Conservation (phyloP, 2,113 vertebrate genomes). For the Gymnocephalus cernua region DNA sequence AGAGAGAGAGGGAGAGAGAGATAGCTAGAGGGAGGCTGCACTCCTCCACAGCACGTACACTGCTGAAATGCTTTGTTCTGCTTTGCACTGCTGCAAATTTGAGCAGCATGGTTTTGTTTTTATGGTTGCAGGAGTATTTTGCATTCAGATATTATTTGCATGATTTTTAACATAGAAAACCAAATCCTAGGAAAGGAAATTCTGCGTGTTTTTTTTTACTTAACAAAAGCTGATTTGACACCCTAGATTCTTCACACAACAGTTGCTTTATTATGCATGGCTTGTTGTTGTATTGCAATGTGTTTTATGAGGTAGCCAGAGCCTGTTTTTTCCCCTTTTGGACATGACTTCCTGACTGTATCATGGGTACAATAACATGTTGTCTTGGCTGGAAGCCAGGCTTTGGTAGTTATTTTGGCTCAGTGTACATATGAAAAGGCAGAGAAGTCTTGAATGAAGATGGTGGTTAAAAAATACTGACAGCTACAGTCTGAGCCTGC, state of each 20-base stretch:
- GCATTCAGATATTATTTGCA: constrained; percentile 8
- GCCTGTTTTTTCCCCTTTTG: constrained; percentile 12
- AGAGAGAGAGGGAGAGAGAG: too few relatives aligned
- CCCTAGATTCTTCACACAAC: neutral
- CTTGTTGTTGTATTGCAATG: constrained; percentile 12
- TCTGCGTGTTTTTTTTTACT: neutral
- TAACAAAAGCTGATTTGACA: neutral
- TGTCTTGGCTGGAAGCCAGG: constrained; percentile 43
- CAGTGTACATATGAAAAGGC: constrained; percentile 14
- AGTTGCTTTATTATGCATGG: constrained; percentile 6
- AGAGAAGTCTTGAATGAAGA: neutral
- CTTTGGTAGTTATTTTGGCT: constrained; percentile 20
- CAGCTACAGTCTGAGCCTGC: neutral
- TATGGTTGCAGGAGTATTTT: constrained; percentile 16
- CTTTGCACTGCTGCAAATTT: constrained; percentile 36
- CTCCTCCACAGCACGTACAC: constrained; percentile 40
- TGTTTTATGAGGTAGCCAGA: constrained; percentile 27
- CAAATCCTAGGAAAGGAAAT: neutral
- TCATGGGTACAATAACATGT: constrained; percentile 62
- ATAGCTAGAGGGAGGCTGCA: constrained; percentile 25
- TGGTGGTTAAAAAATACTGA: neutral
- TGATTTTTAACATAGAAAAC: neutral
- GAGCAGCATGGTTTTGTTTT: constrained; percentile 34
- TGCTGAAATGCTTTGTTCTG: constrained; percentile 65
- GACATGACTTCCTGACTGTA: constrained; percentile 57